Base-by-base conservation (phyloP, 2,888 invertebrate species). In the Lycia hirtaria region DNA sequence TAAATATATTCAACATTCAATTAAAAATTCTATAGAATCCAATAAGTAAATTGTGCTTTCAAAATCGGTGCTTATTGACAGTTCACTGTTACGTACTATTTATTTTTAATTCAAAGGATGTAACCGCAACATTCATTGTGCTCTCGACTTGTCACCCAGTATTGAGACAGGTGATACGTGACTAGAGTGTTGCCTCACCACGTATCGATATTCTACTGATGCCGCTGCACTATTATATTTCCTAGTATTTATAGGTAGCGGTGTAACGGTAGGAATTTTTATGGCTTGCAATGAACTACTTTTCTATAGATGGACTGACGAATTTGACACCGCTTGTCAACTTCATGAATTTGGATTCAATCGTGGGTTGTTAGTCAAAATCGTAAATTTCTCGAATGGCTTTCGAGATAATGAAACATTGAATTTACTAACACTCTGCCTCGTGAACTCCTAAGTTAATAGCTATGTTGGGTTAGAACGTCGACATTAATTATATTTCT, bases 141-240 rank as follows among this genome's bases (percentile, higher is more conserved):
- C 15, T 43, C 47, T 14, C 50, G 67, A 69, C 62, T 69, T 71
- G 75, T 70, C 68, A 67, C 67, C 61, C 65, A 64, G 62, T 60
- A 61, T 64, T 55, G 41, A 59, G 56, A 56, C 59, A 57, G 45
- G 51, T 41, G 60, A 67, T 71, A 75, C 72, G 73, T 77, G 74
- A 72, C 72, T 61, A 72, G 30, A 19, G 80, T 73, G 75, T 73
- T 73, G 75, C 65, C 67, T 68, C 70, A 73, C 62, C 67, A 68
- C 69, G 35, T 72, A 72, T 78, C 76, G 75, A 78, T 76, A 76
- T 69, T 71, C 70, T 62, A 58, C 67, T 62, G 60, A 59, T 67
- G 65, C 63, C 64, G 62, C 55, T 51, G 64, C 69, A 69, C 76
- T 75, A 74, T 70, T 60, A 65, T 52, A 64, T 72, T 72, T 76